Base-by-base conservation (phyloP, 2,888 invertebrate species). In the Ceramica pisi region DNA sequence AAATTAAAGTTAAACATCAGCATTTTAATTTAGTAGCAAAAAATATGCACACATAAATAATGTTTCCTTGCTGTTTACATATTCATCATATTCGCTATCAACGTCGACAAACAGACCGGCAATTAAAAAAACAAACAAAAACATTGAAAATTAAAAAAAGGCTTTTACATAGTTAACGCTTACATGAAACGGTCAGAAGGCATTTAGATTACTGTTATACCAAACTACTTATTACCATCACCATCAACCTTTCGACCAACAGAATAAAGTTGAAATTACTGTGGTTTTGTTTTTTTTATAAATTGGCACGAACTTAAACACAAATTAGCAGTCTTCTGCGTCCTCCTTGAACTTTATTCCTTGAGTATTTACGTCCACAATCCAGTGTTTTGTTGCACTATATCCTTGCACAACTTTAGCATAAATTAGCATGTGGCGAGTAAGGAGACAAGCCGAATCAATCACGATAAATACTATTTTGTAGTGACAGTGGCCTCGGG, bases 381-480 rank as follows among this genome's bases (percentile, higher is more conserved):
- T 76, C 5, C 5, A 31, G 8, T 51, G 14, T 56, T 50, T 53
- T 0, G 2, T 19, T 14, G 3, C 6, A 7, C 1, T 10, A 10
- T 48, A 67, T 53, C 35, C 21, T 75, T 48, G 64, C 48, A 41
- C 23, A 71, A 56, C 67, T 84, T 86, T 83, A 73, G 85, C 82
- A 87, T 87, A 84, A 87, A 88, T 87, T 88, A 86, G 85, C 87
- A 87, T 85, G 86, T 85, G 85, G 78, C 80, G 82, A 86, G 84
- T 82, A 80, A 76, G 82, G 82, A 81, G 87, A 84, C 86, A 87
- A 79, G 87, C 70, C 71, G 83, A 86, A 88, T 88, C 88, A 88
- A 88, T 88, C 88, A 88, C 79, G 86, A 86, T 88, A 88, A 88
- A 87, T 84, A 85, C 87, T 84, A 84, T 88, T 84, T 84, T 84